These are phyloP conservation scores for Arion vulgaris DNA, from an alignment of 1,140 invertebrate genomes.

Conservation along the genomic window DNA sequence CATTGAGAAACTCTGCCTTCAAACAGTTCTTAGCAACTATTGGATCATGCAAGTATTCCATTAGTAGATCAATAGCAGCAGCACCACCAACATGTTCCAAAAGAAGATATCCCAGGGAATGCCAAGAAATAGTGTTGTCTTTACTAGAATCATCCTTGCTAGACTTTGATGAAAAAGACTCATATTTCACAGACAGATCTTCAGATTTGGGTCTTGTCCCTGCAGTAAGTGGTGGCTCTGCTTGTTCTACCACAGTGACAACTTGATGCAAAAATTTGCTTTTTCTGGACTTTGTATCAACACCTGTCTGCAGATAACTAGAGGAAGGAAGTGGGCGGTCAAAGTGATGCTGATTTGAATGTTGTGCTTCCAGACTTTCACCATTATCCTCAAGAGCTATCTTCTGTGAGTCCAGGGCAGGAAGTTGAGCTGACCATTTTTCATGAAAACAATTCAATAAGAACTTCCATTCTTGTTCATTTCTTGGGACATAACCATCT, in stretches of 20 bases:
- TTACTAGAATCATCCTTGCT: neutral
- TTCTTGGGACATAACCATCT: constrained; percentile 26
- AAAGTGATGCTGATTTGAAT: neutral
- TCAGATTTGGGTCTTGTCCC: neutral
- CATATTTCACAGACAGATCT: neutral
- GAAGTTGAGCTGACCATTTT: neutral
- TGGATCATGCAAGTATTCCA: constrained; percentile 19
- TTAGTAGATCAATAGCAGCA: constrained; percentile 20
- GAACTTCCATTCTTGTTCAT: constrained; percentile 23
- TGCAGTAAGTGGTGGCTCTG: neutral
- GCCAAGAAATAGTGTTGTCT: constrained; percentile 1
- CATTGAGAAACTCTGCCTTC: constrained; percentile 18
- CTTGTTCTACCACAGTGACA: neutral
- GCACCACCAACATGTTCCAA: constrained; percentile 31
- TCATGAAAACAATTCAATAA: neutral
- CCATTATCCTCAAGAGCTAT: neutral
- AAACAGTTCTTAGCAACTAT: neutral
- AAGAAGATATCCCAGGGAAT: constrained; percentile 22
- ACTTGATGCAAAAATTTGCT: neutral
- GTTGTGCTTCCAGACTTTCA: neutral
- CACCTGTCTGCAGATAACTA: neutral
- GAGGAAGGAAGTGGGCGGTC: neutral
- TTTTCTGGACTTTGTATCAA: neutral
- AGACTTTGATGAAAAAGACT: constrained; percentile 2
- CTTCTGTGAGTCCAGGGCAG: neutral